Conservation (phyloP, 2,113 vertebrate species). For the Odobenus rosmarus region DNA sequence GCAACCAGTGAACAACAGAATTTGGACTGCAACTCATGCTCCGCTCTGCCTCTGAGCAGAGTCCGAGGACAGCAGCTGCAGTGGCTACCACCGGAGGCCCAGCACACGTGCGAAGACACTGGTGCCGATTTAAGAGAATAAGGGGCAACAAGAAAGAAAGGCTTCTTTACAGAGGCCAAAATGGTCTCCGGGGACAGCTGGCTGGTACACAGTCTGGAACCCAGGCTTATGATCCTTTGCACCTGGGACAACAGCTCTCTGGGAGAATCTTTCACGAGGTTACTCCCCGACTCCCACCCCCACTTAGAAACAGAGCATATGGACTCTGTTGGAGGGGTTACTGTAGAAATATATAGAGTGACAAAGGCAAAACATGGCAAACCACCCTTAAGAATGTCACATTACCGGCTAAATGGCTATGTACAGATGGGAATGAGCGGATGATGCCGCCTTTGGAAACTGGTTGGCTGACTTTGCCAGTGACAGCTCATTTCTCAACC, state of each 20-base stretch:
- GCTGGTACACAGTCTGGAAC: background rate
- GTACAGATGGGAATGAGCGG: background rate
- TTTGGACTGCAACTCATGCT: background rate
- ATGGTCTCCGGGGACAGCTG: background rate
- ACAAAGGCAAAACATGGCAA: slow-evolving; percentile 7
- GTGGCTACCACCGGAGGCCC: background rate
- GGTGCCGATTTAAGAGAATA: background rate
- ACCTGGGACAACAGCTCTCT: background rate
- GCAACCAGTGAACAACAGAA: background rate
- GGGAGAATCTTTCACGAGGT: background rate
- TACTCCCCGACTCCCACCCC: background rate
- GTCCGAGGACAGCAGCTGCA: background rate
- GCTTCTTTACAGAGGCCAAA: background rate
- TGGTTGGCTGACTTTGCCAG: background rate
- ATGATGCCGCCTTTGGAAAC: background rate
- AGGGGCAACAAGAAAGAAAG: background rate
- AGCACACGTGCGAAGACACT: background rate
- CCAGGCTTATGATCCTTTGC: background rate
- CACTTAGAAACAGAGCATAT: slow-evolving; percentile 20
- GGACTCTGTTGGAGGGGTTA: background rate
- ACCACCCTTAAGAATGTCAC: slow-evolving; percentile 6
- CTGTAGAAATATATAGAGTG: background rate
- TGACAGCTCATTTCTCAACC: background rate
- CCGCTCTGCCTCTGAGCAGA: background rate
- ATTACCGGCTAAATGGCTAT: background rate